Percentiles rank a stretch among this genome's conserved stretches.
phyloP scores from a whole-genome alignment of 2,888 invertebrate species.

The Idaea aversata region DNA sequence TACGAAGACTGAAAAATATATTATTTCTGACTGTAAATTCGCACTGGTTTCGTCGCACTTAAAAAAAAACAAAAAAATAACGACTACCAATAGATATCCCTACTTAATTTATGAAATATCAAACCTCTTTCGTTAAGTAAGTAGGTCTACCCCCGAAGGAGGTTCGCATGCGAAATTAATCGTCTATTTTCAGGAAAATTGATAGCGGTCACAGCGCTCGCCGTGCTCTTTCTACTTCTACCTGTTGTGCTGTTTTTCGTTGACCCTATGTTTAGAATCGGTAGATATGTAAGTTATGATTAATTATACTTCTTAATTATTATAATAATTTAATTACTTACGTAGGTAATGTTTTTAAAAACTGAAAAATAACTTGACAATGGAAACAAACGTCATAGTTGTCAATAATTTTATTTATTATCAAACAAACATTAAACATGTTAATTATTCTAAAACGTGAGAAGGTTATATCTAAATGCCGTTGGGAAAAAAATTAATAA shows the following conservation, averaged over 20 bases:
- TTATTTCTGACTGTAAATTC: too few relatives aligned
- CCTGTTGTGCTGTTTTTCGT: constrained; percentile 12
- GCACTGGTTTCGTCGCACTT: too few relatives aligned
- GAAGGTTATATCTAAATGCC: neutral
- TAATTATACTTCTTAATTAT: neutral
- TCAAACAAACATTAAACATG: neutral
- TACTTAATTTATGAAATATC: neutral
- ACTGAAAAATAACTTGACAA: neutral
- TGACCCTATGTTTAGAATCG: constrained; percentile 22
- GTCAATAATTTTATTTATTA: too few relatives aligned
- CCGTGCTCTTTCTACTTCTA: constrained; percentile 11
- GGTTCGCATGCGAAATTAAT: neutral
- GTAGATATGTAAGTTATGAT: constrained; percentile 36
- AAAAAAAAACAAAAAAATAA: neutral
- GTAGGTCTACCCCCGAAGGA: neutral
- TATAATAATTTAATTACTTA: too few relatives aligned
- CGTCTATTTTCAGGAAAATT: constrained; percentile 14
- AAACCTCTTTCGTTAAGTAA: neutral
- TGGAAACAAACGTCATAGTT: neutral
- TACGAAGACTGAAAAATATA: too few relatives aligned
- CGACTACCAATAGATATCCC: neutral
- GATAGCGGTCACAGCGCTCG: constrained; percentile 9
- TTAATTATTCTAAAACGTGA: neutral
- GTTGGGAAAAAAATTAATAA: neutral
- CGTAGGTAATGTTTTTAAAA: neutral